phyloP scores from a whole-genome alignment of 2,888 invertebrate genomes.

The Baronia brevicornis region DNA sequence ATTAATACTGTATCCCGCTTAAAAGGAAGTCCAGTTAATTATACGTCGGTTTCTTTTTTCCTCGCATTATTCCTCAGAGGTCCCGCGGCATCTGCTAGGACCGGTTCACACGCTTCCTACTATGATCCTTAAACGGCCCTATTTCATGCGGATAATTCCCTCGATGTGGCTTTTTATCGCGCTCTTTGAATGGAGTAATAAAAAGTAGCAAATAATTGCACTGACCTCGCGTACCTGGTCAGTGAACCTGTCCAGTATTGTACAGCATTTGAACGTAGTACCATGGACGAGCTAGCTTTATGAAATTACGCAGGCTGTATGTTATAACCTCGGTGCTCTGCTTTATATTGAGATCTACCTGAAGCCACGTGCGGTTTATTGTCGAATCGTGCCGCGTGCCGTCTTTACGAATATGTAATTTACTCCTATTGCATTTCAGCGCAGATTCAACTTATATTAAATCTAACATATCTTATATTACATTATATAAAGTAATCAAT shows the following conservation, averaged over 20 bases:
- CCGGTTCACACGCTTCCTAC: constrained; percentile 53
- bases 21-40: constrained; percentile 43
- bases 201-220: constrained; percentile 35
- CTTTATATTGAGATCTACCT: constrained; percentile 16
- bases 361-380: constrained; percentile 31
- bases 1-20: constrained; percentile 35
- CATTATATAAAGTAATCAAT: constrained; percentile 10
- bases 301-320: background rate
- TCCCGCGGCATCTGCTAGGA: constrained; percentile 31
- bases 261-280: too few relatives aligned
- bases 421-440: constrained; percentile 31
- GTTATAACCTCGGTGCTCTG: background rate
- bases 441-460: constrained; percentile 35
- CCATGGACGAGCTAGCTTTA: too few relatives aligned
- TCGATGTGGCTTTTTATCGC: constrained; percentile 41
- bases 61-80: constrained; percentile 30
- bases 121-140: constrained; percentile 52
- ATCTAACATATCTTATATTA: constrained; percentile 18
- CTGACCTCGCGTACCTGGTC: constrained; percentile 22
- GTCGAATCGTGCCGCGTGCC: constrained; percentile 24
- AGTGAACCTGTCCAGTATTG: constrained; percentile 32
- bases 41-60: constrained; percentile 43
- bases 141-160: constrained; percentile 48
- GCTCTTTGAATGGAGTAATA: constrained; percentile 30
- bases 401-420: constrained; percentile 24